These are phyloP conservation scores for Fopius arisanus DNA, from an alignment of 1,140 invertebrate genomes.

Conservation along the genomic window DNA sequence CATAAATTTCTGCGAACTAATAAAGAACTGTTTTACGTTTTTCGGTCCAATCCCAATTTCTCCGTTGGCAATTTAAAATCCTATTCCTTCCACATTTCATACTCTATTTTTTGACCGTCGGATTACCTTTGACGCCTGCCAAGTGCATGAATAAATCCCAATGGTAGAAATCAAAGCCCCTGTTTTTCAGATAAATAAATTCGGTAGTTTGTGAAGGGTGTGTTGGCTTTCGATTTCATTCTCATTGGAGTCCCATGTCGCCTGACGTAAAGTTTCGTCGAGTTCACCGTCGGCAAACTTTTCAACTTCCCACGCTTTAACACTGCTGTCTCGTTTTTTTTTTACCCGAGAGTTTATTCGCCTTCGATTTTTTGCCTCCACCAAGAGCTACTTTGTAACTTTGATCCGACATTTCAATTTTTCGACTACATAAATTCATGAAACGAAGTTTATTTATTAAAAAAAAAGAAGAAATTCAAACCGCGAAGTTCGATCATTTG, in stretches of 20 bases:
- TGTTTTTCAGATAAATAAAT: constrained; percentile 5
- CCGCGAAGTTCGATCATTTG: neutral
- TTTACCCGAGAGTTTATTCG: neutral
- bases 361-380: neutral
- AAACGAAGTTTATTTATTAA: neutral
- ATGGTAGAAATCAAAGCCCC: neutral
- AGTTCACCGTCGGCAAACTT: constrained; percentile 8
- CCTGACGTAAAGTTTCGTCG: neutral
- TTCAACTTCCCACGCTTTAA: neutral
- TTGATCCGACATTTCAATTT: constrained; percentile 1
- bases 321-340: neutral
- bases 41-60: too few relatives aligned
- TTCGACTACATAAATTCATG: constrained; percentile 5
- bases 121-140: neutral
- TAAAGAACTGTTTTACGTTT: too few relatives aligned
- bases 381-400: neutral
- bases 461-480: neutral
- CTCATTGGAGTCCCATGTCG: neutral
- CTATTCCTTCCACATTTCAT: neutral
- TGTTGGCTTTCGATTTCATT: constrained; percentile 7
- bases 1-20: too few relatives aligned
- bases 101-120: neutral
- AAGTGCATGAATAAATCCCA: neutral
- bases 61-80: too few relatives aligned
- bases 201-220: neutral